Conservation (phyloP, 2,888 invertebrate genomes). For the Epistrophella euchroma region DNA sequence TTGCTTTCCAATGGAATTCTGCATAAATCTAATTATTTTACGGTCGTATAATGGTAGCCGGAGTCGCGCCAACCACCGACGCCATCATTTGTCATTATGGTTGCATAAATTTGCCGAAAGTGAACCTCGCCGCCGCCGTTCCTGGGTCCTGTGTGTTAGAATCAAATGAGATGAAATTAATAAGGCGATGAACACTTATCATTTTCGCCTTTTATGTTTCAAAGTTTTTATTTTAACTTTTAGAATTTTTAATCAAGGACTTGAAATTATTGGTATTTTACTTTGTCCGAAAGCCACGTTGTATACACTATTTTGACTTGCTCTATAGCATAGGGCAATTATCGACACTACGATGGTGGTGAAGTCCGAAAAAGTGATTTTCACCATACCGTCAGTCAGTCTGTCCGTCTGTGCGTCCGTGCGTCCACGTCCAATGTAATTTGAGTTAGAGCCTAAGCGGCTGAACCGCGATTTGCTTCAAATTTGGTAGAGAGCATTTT, state of each 20-base stretch:
- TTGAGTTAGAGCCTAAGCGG: no score
- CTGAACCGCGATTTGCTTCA: no score
- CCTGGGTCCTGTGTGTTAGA: background rate
- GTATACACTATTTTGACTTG: no score
- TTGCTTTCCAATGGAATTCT: constrained; percentile 28
- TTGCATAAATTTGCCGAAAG: constrained; percentile 64
- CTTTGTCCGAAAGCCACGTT: no score
- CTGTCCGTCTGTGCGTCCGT: no score
- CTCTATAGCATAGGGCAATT: no score
- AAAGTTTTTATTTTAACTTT: background rate
- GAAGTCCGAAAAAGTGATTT: no score
- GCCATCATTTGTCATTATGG: constrained; percentile 73
- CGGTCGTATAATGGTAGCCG: constrained; percentile 61
- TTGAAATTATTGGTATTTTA: no score
- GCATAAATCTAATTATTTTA: constrained; percentile 76
- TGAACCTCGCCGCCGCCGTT: background rate
- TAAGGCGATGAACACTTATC: constrained; percentile 9
- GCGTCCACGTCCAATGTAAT: no score
- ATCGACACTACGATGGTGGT: no score
- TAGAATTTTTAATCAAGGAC: background rate
- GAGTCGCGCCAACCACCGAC: constrained; percentile 69
- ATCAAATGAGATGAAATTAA: constrained; percentile 62
- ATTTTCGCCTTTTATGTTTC: background rate
- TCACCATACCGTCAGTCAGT: no score
- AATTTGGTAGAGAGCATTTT: no score